Conservation (phyloP, 2,888 invertebrate genomes). For the Drosophila kanekoi region DNA sequence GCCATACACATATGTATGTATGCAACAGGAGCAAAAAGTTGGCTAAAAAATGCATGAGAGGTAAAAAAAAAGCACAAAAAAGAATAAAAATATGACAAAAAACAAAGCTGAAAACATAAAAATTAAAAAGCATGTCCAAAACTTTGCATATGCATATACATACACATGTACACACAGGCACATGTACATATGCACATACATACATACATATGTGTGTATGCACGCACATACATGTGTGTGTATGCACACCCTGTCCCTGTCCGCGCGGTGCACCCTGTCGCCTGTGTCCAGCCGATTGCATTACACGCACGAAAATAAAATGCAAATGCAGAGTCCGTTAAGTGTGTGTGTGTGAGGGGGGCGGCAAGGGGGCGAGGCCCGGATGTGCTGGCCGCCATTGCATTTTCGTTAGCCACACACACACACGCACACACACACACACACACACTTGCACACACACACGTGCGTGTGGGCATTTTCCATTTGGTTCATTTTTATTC, state of each 20-base stretch:
- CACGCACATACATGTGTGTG: no score
- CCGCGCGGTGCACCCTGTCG: constrained; percentile 4
- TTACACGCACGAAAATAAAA: constrained; percentile 78
- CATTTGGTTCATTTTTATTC: constrained; percentile 67
- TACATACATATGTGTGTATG: no score
- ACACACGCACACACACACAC: constrained; percentile 11
- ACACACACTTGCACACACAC: constrained; percentile 17
- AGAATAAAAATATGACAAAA: constrained; percentile 12
- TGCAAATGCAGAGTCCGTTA: constrained; percentile 64
- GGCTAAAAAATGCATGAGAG: constrained; percentile 17
- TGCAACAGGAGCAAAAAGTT: constrained; percentile 10
- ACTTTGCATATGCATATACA: constrained; percentile 25
- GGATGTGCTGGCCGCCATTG: constrained; percentile 72
- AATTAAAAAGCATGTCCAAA: constrained; percentile 53
- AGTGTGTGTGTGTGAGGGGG: no score
- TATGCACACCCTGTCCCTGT: not conserved
- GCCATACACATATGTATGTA: not conserved
- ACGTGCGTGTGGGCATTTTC: constrained; percentile 28
- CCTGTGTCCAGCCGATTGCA: constrained; percentile 57
- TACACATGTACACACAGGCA: not conserved
- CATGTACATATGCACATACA: constrained; percentile 1
- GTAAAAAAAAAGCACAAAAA: constrained; percentile 21
- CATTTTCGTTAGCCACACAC: constrained; percentile 74
- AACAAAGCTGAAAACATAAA: constrained; percentile 29
- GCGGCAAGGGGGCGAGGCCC: not conserved